These are phyloP conservation scores for Napeogenes inachia DNA, from an alignment of 2,888 invertebrate genomes.

Conservation along the genomic window DNA sequence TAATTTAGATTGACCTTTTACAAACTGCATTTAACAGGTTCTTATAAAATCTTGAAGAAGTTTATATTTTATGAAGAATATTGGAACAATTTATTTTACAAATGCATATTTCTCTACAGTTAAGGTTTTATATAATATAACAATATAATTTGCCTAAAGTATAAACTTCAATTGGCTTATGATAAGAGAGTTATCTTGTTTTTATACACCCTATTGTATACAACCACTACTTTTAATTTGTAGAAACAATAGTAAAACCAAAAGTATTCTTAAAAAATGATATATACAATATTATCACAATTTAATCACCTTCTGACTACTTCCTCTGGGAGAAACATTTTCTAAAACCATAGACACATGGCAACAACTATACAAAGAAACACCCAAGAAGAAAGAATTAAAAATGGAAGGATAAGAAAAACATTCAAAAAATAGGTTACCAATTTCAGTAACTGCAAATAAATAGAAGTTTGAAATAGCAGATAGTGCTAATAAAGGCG, in stretches of 20 bases:
- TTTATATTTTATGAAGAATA: too few relatives aligned
- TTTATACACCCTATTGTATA: too few relatives aligned
- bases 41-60: too few relatives aligned
- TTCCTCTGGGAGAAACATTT: constrained; percentile 58
- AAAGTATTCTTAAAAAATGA: background rate
- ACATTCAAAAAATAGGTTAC: constrained; percentile 81
- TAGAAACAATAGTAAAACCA: background rate
- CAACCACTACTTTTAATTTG: too few relatives aligned
- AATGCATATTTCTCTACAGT: too few relatives aligned
- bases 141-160: too few relatives aligned
- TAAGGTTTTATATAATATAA: too few relatives aligned
- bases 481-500: constrained; percentile 87
- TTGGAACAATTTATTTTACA: too few relatives aligned
- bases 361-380: constrained; percentile 64
- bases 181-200: too few relatives aligned
- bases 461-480: constrained; percentile 93
- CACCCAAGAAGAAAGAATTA: constrained; percentile 49
- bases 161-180: too few relatives aligned
- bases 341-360: constrained; percentile 67
- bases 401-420: constrained; percentile 62
- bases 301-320: constrained; percentile 5
- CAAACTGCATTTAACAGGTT: too few relatives aligned
- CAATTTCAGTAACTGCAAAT: constrained; percentile 86
- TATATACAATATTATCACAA: background rate
- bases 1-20: too few relatives aligned